phyloP scores from a whole-genome alignment of 2,113 vertebrate species.

The Ornithorhynchus anatinus region DNA sequence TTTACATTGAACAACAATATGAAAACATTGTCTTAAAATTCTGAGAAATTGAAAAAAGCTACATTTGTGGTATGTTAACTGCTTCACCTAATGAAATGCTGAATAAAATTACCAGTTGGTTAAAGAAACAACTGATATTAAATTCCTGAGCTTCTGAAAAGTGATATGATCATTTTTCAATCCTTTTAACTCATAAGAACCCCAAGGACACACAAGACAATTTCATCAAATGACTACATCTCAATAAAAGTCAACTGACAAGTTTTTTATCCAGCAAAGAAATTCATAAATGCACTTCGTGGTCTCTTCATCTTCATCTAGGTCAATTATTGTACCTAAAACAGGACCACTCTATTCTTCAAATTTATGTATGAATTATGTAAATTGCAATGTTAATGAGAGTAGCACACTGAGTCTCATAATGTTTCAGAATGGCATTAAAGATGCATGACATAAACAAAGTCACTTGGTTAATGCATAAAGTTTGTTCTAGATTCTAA shows the following conservation, averaged over 20 bases:
- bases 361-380: neutral
- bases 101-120: constrained; percentile 20
- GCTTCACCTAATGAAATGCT: constrained; percentile 25
- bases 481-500: neutral
- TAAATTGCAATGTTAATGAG: neutral
- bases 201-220: neutral
- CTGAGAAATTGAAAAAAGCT: constrained; percentile 35
- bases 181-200: neutral
- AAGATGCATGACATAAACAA: neutral
- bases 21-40: constrained; percentile 32
- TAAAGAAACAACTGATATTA: constrained; percentile 8
- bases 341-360: neutral
- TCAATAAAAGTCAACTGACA: neutral
- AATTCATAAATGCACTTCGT: neutral
- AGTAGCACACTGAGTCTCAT: neutral
- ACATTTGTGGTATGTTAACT: constrained; percentile 33
- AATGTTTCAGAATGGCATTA: neutral
- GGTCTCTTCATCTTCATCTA: neutral
- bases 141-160: constrained; percentile 1
- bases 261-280: neutral
- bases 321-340: neutral
- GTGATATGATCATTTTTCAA: neutral
- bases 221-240: neutral
- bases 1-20: neutral
- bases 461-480: neutral